A percentile compares a stretch with the other conserved stretches of the same genome.
phyloP scores from a whole-genome alignment of 2,113 vertebrate genomes.

The Takifugu flavidus region DNA sequence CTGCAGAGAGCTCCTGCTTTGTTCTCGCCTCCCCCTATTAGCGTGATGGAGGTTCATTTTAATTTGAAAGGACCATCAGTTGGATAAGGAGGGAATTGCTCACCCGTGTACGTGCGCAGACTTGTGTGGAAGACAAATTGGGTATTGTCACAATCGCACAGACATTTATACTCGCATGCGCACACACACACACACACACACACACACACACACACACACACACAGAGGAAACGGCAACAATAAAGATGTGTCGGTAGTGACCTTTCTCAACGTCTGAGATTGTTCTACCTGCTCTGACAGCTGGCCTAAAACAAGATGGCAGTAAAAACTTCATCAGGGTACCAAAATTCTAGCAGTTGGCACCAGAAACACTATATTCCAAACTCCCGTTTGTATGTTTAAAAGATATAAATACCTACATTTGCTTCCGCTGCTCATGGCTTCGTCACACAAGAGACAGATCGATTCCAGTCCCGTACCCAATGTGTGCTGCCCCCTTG shows the following conservation, averaged over 20 bases:
- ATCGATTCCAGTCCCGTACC: no score
- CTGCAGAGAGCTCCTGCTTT: constrained; percentile 65
- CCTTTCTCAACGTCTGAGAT: constrained; percentile 55
- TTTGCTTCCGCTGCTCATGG: no score
- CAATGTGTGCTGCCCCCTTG: no score
- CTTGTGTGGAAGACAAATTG: constrained; percentile 25
- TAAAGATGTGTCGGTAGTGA: constrained; percentile 30
- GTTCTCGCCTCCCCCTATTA: constrained; percentile 67
- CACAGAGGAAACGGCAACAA: constrained; percentile 25
- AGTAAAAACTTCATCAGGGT: constrained; percentile 9
- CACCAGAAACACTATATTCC: not conserved
- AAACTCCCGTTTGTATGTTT: no score
- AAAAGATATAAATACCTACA: no score
- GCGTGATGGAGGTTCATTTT: constrained; percentile 70
- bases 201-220: constrained; percentile 13
- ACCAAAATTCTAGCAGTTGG: no score
- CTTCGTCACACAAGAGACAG: no score
- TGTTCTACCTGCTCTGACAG: constrained; percentile 31
- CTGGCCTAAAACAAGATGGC: constrained; percentile 41
- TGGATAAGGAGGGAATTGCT: constrained; percentile 44
- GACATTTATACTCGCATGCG: constrained; percentile 6
- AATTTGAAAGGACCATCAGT: constrained; percentile 70
- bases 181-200: not conserved
- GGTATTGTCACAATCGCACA: constrained; percentile 16
- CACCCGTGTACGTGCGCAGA: constrained; percentile 1